These are phyloP conservation scores for Rhinatrema bivittatum DNA, from an alignment of 2,797 vertebrate genomes.

Conservation along the genomic window DNA sequence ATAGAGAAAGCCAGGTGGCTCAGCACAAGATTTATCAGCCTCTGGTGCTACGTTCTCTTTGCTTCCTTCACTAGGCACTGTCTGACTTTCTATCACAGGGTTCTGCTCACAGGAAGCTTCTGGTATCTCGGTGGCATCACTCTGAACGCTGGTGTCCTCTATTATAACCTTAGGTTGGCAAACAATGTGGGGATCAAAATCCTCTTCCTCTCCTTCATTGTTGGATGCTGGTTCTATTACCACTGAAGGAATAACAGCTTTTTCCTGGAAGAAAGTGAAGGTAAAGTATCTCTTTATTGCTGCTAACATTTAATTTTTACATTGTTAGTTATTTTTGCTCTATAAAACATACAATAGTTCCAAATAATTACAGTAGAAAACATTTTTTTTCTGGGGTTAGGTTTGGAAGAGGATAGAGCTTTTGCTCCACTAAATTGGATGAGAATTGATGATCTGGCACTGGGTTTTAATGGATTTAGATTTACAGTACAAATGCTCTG, in stretches of 20 bases:
- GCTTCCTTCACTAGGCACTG: background rate
- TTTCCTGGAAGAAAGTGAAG: conserved; percentile 40
- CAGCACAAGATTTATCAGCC: conserved; percentile 25
- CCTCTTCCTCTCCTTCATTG: conserved; percentile 83
- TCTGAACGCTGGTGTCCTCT: conserved; percentile 34
- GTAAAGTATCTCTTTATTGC: no score
- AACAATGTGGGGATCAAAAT: background rate
- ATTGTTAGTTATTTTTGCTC: no score
- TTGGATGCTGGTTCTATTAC: conserved; percentile 93
- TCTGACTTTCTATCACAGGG: conserved; percentile 18
- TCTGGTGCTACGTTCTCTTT: conserved; percentile 21
- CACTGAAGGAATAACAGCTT: conserved; percentile 81
- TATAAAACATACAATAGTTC: no score
- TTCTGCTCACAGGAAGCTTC: conserved; percentile 22
- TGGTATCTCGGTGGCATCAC: conserved; percentile 42
- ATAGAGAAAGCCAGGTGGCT: conserved; percentile 75
- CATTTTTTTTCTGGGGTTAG: no score
- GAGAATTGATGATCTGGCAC: no score
- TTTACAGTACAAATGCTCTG: no score
- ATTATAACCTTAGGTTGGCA: conserved; percentile 40
- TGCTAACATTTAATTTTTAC: no score
- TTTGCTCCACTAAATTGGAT: no score
- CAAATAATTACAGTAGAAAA: no score
- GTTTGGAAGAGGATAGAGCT: no score
- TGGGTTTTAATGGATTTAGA: no score